These are phyloP conservation scores for Sclerurus mexicanus DNA, from an alignment of 2,113 vertebrate genomes.

Conservation along the genomic window DNA sequence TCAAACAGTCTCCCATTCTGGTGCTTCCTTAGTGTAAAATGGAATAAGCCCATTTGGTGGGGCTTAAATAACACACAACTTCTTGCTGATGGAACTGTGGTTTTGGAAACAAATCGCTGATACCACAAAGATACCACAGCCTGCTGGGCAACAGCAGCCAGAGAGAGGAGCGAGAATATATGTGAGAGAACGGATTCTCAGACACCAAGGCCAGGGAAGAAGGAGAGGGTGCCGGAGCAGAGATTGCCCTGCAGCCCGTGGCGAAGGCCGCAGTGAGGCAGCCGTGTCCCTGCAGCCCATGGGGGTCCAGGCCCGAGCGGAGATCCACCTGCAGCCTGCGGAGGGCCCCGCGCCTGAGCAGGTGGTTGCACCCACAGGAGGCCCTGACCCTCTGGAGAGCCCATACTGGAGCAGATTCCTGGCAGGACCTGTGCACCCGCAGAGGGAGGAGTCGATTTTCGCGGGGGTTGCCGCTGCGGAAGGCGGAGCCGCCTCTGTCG, in stretches of 20 bases:
- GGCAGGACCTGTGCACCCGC: neutral
- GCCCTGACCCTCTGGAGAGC: neutral
- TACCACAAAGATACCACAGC: neutral
- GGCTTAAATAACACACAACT: neutral
- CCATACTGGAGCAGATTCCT: neutral
- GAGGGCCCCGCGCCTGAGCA: neutral
- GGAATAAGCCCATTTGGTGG: neutral
- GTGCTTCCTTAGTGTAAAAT: neutral
- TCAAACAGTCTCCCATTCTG: neutral
- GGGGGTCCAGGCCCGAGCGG: neutral
- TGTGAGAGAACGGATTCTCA: neutral
- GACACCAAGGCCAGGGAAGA: no score
- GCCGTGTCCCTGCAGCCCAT: neutral
- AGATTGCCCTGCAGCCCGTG: neutral
- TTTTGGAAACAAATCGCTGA: neutral
- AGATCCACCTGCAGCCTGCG: neutral
- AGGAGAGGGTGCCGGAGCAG: neutral
- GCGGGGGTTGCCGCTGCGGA: no score
- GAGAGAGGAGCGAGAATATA: neutral
- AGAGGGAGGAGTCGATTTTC: neutral
- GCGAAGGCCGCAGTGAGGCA: neutral
- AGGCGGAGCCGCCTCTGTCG: fast-evolving
- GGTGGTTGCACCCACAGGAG: no score
- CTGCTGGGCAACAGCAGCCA: neutral
- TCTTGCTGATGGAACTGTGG: neutral